Evolutionary conservation across 2,888 invertebrate species (phyloP).

Genomic region (Andrena hattorfiana): DNA sequence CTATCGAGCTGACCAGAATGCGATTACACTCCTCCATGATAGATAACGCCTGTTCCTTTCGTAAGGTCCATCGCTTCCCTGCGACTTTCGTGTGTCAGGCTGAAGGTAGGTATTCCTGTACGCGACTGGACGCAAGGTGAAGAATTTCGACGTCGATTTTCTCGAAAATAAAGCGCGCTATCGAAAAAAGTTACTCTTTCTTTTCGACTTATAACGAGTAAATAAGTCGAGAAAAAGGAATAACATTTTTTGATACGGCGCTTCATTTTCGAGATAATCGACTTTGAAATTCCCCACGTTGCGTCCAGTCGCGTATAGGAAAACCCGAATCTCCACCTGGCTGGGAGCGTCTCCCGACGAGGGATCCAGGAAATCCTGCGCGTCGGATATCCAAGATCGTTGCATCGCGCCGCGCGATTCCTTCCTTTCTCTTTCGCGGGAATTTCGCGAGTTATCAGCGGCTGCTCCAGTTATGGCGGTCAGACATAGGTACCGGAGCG

Average conservation of each 20-base stretch:
- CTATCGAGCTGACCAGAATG: constrained; percentile 39
- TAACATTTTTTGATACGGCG: no score
- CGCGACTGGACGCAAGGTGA: no score
- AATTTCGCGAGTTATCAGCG: constrained; percentile 61
- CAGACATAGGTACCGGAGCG: constrained; percentile 39
- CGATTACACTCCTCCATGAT: constrained; percentile 38
- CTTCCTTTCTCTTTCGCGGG: constrained; percentile 51
- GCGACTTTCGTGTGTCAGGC: not conserved
- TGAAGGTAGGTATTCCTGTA: not conserved
- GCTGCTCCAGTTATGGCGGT: constrained; percentile 71
- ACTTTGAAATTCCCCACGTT: no score
- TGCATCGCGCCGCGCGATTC: constrained; percentile 4
- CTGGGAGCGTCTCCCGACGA: not conserved
- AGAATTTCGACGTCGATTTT: no score
- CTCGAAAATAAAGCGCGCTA: no score
- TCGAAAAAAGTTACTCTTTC: no score
- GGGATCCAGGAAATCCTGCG: constrained; percentile 6
- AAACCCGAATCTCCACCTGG: no score
- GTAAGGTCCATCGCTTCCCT: not conserved
- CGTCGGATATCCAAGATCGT: not conserved
- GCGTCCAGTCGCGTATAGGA: no score
- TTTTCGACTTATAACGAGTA: no score
- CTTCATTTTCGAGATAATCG: no score
- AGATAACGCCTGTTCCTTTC: constrained; percentile 28
- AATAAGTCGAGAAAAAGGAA: no score